Percentiles rank a stretch among this genome's conserved stretches.
These are phyloP conservation scores for Perca flavescens DNA, from an alignment of 2,113 vertebrate species.

Conservation along the genomic window DNA sequence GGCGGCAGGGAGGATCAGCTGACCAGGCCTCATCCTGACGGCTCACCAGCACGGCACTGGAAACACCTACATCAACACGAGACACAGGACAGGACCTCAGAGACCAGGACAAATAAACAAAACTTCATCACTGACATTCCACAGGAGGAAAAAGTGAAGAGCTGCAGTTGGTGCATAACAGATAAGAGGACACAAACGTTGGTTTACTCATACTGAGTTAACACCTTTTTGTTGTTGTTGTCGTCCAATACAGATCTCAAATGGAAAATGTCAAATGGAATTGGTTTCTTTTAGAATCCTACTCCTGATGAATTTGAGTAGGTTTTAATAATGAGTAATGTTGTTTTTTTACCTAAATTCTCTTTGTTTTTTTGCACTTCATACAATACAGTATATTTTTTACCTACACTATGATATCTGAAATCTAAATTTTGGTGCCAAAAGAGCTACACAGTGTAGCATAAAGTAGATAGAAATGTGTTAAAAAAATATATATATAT, in stretches of 20 bases:
- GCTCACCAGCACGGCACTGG: conserved; percentile 67
- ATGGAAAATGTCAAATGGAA: background rate
- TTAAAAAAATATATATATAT: background rate
- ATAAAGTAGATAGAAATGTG: background rate
- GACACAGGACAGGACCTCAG: conserved; percentile 30
- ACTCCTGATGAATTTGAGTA: background rate
- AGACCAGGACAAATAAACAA: conserved; percentile 40
- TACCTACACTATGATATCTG: background rate
- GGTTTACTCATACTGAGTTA: background rate
- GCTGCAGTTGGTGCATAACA: background rate
- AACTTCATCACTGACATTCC: conserved; percentile 23
- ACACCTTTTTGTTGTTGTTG: background rate
- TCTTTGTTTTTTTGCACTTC: background rate
- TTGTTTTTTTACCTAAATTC: too few relatives aligned
- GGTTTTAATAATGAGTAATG: background rate
- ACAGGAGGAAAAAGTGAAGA: background rate
- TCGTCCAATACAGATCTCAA: background rate
- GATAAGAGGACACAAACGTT: background rate
- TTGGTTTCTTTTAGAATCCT: background rate
- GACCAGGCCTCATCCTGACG: conserved; percentile 88
- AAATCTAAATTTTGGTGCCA: background rate
- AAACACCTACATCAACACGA: conserved; percentile 65
- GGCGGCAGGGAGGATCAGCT: conserved; percentile 73
- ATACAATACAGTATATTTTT: background rate
- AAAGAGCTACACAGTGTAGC: background rate